Percentiles rank a stretch among this genome's conserved stretches.
These are phyloP conservation scores for Protosalanx chinensis DNA, from an alignment of 2,797 vertebrate genomes.

Conservation along the genomic window DNA sequence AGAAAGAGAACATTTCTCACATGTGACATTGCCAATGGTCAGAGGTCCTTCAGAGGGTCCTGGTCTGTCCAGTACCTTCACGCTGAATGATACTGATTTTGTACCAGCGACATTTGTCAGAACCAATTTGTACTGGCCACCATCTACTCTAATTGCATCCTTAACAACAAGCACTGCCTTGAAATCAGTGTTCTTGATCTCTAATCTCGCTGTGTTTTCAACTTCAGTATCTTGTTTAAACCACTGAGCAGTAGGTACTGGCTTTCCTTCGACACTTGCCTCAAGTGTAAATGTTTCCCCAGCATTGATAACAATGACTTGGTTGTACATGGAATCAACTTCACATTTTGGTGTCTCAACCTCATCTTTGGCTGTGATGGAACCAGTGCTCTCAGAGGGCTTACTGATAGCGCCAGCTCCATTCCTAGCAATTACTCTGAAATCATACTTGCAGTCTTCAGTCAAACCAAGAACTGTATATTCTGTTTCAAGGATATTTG, in stretches of 20 bases:
- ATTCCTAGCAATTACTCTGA: constrained; percentile 96
- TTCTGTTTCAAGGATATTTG: constrained; percentile 88
- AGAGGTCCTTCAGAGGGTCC: constrained; percentile 93
- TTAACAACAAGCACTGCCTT: constrained; percentile 90
- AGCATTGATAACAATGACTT: constrained; percentile 89
- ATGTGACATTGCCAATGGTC: constrained; percentile 89
- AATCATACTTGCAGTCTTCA: constrained; percentile 94
- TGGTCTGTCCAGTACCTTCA: constrained; percentile 96
- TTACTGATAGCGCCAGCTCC: constrained; percentile 92
- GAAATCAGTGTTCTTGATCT: constrained; percentile 93
- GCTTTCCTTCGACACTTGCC: constrained; percentile 90
- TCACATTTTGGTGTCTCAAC: constrained; percentile 91
- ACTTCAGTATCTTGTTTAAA: constrained; percentile 91
- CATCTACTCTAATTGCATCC: constrained; percentile 94
- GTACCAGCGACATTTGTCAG: constrained; percentile 94
- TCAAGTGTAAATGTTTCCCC: constrained; percentile 93
- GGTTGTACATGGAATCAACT: constrained; percentile 90
- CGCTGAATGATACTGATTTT: constrained; percentile 86
- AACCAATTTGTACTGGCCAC: constrained; percentile 92
- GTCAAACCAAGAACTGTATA: constrained; percentile 91
- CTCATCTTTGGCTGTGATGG: constrained; percentile 95
- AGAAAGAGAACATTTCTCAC: constrained; percentile 92
- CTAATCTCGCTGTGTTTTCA: constrained; percentile 90
- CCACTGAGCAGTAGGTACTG: constrained; percentile 91
- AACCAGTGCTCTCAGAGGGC: constrained; percentile 92